Evolutionary conservation across 1,140 invertebrate species (phyloP).

Genomic region (Solenopsis invicta): DNA sequence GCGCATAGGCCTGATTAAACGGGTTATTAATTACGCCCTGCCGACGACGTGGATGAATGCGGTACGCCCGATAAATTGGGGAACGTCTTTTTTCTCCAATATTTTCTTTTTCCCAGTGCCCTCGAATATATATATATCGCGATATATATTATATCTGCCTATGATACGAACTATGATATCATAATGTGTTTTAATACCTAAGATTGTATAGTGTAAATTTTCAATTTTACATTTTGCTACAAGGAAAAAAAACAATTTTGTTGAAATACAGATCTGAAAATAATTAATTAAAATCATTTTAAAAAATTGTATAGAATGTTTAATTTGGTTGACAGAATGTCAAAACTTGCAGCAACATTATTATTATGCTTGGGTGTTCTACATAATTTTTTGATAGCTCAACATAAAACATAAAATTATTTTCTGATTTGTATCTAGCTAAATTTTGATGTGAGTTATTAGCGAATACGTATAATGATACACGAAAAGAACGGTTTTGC

Average conservation of each 20-base stretch:
- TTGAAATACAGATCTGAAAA: too few relatives aligned
- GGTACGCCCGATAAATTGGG: slow-evolving; percentile 77
- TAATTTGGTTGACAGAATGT: too few relatives aligned
- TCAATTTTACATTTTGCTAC: background rate
- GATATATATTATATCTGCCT: background rate
- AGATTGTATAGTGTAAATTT: background rate
- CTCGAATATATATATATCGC: slow-evolving; percentile 1
- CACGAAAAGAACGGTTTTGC: too few relatives aligned
- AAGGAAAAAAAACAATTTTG: too few relatives aligned
- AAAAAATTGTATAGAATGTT: too few relatives aligned
- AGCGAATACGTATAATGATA: background rate
- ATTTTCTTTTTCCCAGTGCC: slow-evolving; percentile 65
- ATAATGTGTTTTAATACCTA: background rate
- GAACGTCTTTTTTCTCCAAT: slow-evolving; percentile 73
- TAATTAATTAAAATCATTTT: too few relatives aligned
- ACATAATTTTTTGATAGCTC: too few relatives aligned
- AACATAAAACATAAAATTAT: too few relatives aligned
- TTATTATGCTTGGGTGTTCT: too few relatives aligned
- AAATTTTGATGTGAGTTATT: background rate
- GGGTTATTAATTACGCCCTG: slow-evolving; percentile 84
- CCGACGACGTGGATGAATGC: slow-evolving; percentile 81
- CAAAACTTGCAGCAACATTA: too few relatives aligned
- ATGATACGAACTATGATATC: background rate
- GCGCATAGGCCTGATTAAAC: slow-evolving; percentile 82
- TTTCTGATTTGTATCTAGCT: too few relatives aligned